Base-by-base conservation (phyloP, 2,797 vertebrate species). In the Galaxias olidus region DNA sequence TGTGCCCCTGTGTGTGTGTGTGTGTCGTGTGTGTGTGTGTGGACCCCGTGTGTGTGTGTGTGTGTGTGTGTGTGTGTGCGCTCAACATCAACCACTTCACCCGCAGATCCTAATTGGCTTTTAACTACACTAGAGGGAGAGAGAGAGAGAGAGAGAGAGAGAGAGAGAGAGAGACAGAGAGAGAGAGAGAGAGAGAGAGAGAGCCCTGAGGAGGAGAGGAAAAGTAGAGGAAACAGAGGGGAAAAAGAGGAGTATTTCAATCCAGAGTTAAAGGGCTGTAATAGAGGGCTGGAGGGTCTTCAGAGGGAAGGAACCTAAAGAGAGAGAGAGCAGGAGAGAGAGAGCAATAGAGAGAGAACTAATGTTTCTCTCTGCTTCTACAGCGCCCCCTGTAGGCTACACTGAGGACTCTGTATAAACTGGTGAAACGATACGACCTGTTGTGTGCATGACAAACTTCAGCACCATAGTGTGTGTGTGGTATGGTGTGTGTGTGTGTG, bases 131-230 rank as follows among this genome's bases (percentile, higher is more conserved):
- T 13, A 57, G 57, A 18, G 8, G 20, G 13, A 44, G 15, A 57
- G 44, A 62, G 48, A 42, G n/a, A 49, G 20, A 57, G 20, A 45
- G 8, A 13, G 8, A 47, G 18, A 46, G 43, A 20, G 58, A 47
- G 18, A 10, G 45, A 20, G 48, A 14, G 8, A 15, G 47, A 10
- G 15, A 47, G 14, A 56, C 13, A 52, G 50, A 65, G 54, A 61
- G 52, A 41, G 14, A 60, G 7, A 65, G 49, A 1, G 48, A 48
- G 17, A 59, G 46, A 62, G 13, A 63, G 9, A 56, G 49, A 49
- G 5, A 18, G 40, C 41, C 1, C 60, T 55, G 43, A 53, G 43
- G 61, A 63, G 19, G 43, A 63, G 49, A 19, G 4, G 40, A 8
- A 49, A 41, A 20, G 19, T 41, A 52, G 40, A 61, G 17, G 59